Base-by-base conservation (phyloP, 2,113 vertebrate genomes). In the Cephalopterus ornatus region DNA sequence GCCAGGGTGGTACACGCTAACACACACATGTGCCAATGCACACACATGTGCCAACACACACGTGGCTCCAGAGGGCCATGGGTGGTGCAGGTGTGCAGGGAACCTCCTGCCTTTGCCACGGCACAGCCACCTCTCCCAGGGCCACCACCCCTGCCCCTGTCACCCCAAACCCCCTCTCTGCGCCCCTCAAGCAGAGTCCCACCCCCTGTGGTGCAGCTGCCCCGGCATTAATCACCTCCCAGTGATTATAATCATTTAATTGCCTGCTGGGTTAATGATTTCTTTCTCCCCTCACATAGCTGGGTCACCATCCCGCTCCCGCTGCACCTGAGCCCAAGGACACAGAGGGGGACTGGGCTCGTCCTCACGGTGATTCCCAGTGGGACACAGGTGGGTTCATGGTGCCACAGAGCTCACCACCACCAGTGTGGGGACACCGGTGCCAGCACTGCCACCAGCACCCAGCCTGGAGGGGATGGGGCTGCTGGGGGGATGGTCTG, bases 291-390 rank as follows among this genome's bases (percentile, higher is more conserved):
- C 27, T 42, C 17, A 3, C 0, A 2, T 56, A 95, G 88, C 78
- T 14, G 1, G 14, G 39, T 37, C 78, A 28, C 47, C 3, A 6
- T 81, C 27, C 71, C 0, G 0, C 33, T 35, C 79, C 0, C 62
- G 8, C 52, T 0, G 84, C 2, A 1, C 77, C 79, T 46, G 62
- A 1, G 0, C 86, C 74, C 52, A 10, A 46, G 71, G 78, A 75
- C 78, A 28, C 2, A 3, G 9, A 17, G 14, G 2, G 61, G 62
- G 44, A 70, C 82, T 87, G 18, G 78, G 26, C 56, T 46, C 1
- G 8, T 70, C 82, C 73, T 71, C 18, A 2, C 62, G 19, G 27
- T 3, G 0, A 10, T 33, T 81, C 82, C 61, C 80, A 49, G 26
- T 5, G 22, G 28, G 12, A 78, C 68, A 5, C 42, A 0, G 66